A percentile compares a stretch with the other conserved stretches of the same genome.
These are phyloP conservation scores for Oryzaephilus surinamensis DNA, from an alignment of 1,140 invertebrate genomes.

Conservation along the genomic window DNA sequence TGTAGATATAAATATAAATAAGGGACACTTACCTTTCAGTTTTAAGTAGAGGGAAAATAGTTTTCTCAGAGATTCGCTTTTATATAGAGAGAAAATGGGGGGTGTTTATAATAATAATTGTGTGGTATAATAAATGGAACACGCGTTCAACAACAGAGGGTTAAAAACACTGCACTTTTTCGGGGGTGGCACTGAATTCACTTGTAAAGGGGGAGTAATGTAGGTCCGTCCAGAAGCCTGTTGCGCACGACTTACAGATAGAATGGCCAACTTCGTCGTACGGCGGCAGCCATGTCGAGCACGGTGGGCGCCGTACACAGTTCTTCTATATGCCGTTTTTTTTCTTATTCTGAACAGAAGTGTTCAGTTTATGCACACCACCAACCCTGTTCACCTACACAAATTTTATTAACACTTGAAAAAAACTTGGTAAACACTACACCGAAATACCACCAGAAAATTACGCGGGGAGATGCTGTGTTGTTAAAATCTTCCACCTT, in stretches of 20 bases:
- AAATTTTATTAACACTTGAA: slow-evolving; percentile 36
- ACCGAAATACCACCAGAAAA: slow-evolving; percentile 32
- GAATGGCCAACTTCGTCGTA: not conserved
- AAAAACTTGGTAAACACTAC: slow-evolving; percentile 35
- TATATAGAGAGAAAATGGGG: too few relatives aligned
- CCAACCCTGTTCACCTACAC: slow-evolving; percentile 18
- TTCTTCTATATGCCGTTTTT: too few relatives aligned
- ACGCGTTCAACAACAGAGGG: too few relatives aligned
- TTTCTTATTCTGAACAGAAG: too few relatives aligned
- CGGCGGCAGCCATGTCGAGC: slow-evolving; percentile 7
- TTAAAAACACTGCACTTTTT: slow-evolving; percentile 21
- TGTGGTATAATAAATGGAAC: too few relatives aligned
- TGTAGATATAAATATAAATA: slow-evolving; percentile 13
- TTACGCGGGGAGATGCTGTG: slow-evolving; percentile 28
- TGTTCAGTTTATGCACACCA: too few relatives aligned
- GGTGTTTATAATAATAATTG: too few relatives aligned
- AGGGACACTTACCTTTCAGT: slow-evolving; percentile 12
- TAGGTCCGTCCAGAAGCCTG: too few relatives aligned
- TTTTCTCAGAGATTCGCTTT: too few relatives aligned
- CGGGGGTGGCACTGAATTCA: slow-evolving; percentile 36
- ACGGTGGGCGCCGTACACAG: slow-evolving; percentile 10
- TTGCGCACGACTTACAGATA: slow-evolving; percentile 7
- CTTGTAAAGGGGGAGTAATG: too few relatives aligned
- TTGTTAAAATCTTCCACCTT: slow-evolving; percentile 35
- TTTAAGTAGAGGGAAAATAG: too few relatives aligned